Conservation (phyloP, 2,888 invertebrate species). For the Diachrysia chrysitis region DNA sequence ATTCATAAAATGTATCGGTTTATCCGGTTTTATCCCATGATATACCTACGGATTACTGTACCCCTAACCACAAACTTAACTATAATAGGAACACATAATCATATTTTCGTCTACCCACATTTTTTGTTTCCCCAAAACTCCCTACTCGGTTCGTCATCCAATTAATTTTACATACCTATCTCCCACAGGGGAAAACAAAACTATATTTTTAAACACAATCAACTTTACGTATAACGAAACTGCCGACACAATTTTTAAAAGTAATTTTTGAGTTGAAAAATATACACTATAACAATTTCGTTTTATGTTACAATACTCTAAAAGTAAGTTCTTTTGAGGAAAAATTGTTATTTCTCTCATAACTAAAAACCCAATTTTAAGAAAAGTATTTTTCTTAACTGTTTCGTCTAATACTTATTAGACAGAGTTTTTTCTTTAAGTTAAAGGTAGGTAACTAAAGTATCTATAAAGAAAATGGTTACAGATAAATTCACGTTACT, state of each 20-base stretch:
- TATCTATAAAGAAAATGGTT: background rate
- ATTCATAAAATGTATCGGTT: too few relatives aligned
- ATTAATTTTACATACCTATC: background rate
- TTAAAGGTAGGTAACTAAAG: background rate
- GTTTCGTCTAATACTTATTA: background rate
- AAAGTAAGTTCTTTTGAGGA: background rate
- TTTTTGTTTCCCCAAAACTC: background rate
- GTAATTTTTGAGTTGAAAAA: slow-evolving; percentile 32
- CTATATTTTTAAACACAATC: slow-evolving; percentile 6
- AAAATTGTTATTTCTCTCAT: background rate
- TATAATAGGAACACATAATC: background rate
- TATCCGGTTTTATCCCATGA: background rate
- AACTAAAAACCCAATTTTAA: background rate
- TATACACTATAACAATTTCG: slow-evolving; percentile 36
- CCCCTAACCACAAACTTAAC: background rate
- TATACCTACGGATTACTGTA: too few relatives aligned
- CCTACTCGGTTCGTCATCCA: background rate
- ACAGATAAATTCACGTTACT: too few relatives aligned
- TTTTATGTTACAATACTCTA: slow-evolving; percentile 23
- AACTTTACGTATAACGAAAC: slow-evolving; percentile 11
- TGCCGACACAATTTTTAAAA: slow-evolving; percentile 25
- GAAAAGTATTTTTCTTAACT: background rate
- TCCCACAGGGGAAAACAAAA: background rate
- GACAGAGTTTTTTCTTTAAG: too few relatives aligned
- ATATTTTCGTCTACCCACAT: background rate